These are phyloP conservation scores for Moxostoma hubbsi DNA, from an alignment of 2,797 vertebrate species.

Conservation along the genomic window DNA sequence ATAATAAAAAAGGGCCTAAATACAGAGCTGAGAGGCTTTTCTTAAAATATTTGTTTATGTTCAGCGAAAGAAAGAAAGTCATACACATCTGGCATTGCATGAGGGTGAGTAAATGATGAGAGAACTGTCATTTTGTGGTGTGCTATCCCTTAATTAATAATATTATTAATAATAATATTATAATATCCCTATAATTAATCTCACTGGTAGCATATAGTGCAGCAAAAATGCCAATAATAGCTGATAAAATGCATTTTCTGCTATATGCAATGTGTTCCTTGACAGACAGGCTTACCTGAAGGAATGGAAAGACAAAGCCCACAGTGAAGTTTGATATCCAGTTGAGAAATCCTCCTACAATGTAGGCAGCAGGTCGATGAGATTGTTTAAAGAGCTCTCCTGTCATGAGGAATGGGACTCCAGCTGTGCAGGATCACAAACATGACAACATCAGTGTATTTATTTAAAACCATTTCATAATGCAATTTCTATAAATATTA, in stretches of 20 bases:
- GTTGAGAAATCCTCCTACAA: slow-evolving; percentile 86
- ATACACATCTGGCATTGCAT: too few species aligned
- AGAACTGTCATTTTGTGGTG: too few species aligned
- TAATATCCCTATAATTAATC: too few species aligned
- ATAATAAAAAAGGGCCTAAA: too few species aligned
- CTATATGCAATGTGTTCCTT: not conserved
- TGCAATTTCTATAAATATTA: not conserved
- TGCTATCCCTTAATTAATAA: too few species aligned
- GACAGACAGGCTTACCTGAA: slow-evolving; percentile 78
- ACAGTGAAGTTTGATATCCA: slow-evolving; percentile 92
- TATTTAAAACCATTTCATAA: not conserved
- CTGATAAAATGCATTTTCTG: not conserved
- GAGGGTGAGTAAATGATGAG: too few species aligned
- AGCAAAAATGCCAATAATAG: not conserved
- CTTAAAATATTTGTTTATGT: too few species aligned
- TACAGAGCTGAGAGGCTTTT: too few species aligned
- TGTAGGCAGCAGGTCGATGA: slow-evolving; percentile 85
- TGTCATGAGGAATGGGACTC: slow-evolving; percentile 88
- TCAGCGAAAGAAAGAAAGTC: too few species aligned
- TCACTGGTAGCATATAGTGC: not conserved
- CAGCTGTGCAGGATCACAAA: slow-evolving; percentile 70
- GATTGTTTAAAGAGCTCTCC: slow-evolving; percentile 91
- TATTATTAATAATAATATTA: too few species aligned
- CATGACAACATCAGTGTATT: not conserved
- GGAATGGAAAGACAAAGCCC: slow-evolving; percentile 89